These are phyloP conservation scores for Campaea margaritaria DNA, from an alignment of 2,888 invertebrate genomes.

Conservation along the genomic window DNA sequence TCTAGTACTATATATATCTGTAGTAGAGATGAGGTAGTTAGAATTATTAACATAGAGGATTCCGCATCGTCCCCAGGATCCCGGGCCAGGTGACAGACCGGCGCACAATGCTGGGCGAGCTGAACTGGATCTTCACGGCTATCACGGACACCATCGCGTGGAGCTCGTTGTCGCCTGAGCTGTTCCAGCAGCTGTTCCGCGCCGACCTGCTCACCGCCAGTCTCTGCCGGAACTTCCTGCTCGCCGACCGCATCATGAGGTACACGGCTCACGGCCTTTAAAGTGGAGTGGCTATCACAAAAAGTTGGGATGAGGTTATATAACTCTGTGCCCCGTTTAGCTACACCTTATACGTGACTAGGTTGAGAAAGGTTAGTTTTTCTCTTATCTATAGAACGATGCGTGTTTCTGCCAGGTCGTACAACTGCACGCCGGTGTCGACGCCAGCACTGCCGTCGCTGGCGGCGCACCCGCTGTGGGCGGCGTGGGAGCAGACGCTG, in stretches of 20 bases:
- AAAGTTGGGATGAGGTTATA: no score
- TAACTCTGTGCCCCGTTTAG: no score
- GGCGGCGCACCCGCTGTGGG: slow-evolving; percentile 96
- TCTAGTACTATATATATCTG: no score
- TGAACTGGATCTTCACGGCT: slow-evolving; percentile 99
- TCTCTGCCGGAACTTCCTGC: slow-evolving; percentile 97
- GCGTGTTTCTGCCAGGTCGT: slow-evolving; percentile 84
- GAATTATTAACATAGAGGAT: no score
- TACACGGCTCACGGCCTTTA: slow-evolving; percentile 35
- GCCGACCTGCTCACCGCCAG: slow-evolving; percentile 99
- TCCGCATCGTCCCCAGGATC: slow-evolving; percentile 85
- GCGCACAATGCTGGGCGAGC: slow-evolving; percentile 98
- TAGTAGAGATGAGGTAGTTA: no score
- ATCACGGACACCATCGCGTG: slow-evolving; percentile 99
- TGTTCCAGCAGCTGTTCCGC: slow-evolving; percentile 98
- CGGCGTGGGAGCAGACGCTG: slow-evolving; percentile 98
- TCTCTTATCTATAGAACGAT: neutral
- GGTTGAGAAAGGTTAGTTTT: no score
- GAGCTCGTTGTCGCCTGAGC: slow-evolving; percentile 97
- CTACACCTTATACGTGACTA: no score
- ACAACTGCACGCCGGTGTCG: slow-evolving; percentile 98
- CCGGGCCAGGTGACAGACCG: slow-evolving; percentile 98
- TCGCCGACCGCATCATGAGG: slow-evolving; percentile 98
- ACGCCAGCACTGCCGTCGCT: slow-evolving; percentile 96
- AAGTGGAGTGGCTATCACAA: no score